Conservation (phyloP, 2,888 invertebrate species). For the Omphaloscelis lunosa region DNA sequence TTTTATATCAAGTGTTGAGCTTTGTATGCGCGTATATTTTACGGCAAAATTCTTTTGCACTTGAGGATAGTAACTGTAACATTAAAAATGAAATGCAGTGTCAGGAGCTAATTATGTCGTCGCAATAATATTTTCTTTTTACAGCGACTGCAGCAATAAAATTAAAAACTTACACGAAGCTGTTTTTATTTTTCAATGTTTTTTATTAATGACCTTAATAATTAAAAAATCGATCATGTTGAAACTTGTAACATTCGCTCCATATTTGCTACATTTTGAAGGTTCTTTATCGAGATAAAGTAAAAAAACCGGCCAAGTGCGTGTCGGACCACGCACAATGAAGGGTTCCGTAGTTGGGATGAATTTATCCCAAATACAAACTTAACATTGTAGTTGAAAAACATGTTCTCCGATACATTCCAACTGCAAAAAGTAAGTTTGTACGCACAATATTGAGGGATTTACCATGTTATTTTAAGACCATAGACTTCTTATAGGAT, state of each 20-base stretch:
- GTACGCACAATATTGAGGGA: too few relatives aligned
- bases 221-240: not conserved
- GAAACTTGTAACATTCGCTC: not conserved
- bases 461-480: too few relatives aligned
- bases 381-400: too few relatives aligned
- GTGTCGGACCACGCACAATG: too few relatives aligned
- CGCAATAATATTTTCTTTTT: not conserved
- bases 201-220: not conserved
- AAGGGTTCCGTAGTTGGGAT: too few relatives aligned
- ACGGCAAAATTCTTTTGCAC: not conserved
- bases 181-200: not conserved
- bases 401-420: too few relatives aligned
- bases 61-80: not conserved
- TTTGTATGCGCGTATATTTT: slow-evolving; percentile 50
- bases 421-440: too few relatives aligned
- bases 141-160: not conserved
- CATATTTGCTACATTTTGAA: not conserved
- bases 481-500: too few relatives aligned
- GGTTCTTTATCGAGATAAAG: not conserved
- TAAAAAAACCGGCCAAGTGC: not conserved
- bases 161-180: not conserved
- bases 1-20: slow-evolving; percentile 50
- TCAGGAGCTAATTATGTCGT: not conserved
- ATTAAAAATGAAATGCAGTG: slow-evolving; percentile 7
- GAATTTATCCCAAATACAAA: too few relatives aligned